Conservation (phyloP, 1,140 invertebrate genomes). For the Bombus waltoni region DNA sequence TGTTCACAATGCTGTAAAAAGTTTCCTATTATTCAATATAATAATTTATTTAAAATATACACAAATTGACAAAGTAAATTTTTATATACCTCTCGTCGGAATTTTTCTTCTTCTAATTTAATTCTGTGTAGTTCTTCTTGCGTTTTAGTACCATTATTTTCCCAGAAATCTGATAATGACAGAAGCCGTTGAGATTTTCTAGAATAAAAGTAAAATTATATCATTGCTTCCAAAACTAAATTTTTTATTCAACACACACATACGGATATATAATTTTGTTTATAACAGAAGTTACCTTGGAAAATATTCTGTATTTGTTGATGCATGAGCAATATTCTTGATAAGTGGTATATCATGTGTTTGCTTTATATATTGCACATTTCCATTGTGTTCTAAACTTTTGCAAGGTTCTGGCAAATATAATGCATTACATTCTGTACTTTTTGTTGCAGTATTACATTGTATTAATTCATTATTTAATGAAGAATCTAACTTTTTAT, state of each 20-base stretch:
- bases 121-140: slow-evolving; percentile 80
- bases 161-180: slow-evolving; percentile 84
- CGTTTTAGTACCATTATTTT: slow-evolving; percentile 75
- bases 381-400: slow-evolving; percentile 34
- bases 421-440: slow-evolving; percentile 15
- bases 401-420: slow-evolving; percentile 30
- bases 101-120: slow-evolving; percentile 89
- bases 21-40: neutral
- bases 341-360: slow-evolving; percentile 2
- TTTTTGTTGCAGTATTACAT: slow-evolving; percentile 7
- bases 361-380: slow-evolving; percentile 31
- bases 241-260: neutral
- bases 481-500: slow-evolving; percentile 2
- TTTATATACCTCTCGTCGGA: slow-evolving; percentile 86
- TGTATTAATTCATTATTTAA: slow-evolving; percentile 23
- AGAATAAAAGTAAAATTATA: slow-evolving; percentile 34
- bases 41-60: slow-evolving; percentile 15
- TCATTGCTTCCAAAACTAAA: neutral
- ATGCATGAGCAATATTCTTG: slow-evolving; percentile 41
- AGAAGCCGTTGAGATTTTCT: slow-evolving; percentile 77
- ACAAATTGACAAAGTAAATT: slow-evolving; percentile 11
- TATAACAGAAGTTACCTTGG: slow-evolving; percentile 59
- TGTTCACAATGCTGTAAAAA: slow-evolving; percentile 88
- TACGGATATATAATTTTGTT: neutral
- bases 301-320: slow-evolving; percentile 63